A percentile compares a stretch with the other conserved stretches of the same genome.
These are phyloP conservation scores for Aquatica leii DNA, from an alignment of 2,888 invertebrate species.

Conservation along the genomic window DNA sequence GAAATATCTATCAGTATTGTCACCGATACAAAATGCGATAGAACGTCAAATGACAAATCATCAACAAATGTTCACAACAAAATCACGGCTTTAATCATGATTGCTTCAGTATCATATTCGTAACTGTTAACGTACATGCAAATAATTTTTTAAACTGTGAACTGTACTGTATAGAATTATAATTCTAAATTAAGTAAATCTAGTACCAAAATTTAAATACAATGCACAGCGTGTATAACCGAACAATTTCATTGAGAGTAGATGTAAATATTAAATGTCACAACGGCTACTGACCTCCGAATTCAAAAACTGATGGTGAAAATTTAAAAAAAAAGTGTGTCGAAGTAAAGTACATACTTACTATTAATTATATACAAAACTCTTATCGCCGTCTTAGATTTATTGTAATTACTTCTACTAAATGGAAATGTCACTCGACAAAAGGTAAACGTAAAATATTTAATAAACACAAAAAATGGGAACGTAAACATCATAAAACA, in stretches of 20 bases:
- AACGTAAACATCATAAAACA: constrained; percentile 35
- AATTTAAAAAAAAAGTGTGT: too few relatives aligned
- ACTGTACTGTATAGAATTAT: neutral
- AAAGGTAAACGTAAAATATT: constrained; percentile 29
- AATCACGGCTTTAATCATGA: too few relatives aligned
- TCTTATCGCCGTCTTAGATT: too few relatives aligned
- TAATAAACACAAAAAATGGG: constrained; percentile 38
- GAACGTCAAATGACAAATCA: neutral
- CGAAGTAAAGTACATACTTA: too few relatives aligned
- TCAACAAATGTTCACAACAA: neutral
- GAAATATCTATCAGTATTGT: constrained; percentile 10
- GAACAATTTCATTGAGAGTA: neutral
- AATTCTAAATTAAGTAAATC: constrained; percentile 3
- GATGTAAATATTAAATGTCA: too few relatives aligned
- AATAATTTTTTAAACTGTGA: neutral
- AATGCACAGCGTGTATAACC: neutral
- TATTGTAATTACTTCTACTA: neutral
- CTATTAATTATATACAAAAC: too few relatives aligned
- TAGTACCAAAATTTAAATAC: constrained; percentile 8
- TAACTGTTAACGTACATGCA: too few relatives aligned
- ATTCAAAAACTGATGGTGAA: too few relatives aligned
- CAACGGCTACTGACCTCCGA: constrained; percentile 4
- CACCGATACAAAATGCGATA: constrained; percentile 3
- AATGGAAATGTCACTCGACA: constrained; percentile 20
- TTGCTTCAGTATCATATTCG: too few relatives aligned